phyloP scores from a whole-genome alignment of 2,113 vertebrate species.

The Chloroceryle aenea region DNA sequence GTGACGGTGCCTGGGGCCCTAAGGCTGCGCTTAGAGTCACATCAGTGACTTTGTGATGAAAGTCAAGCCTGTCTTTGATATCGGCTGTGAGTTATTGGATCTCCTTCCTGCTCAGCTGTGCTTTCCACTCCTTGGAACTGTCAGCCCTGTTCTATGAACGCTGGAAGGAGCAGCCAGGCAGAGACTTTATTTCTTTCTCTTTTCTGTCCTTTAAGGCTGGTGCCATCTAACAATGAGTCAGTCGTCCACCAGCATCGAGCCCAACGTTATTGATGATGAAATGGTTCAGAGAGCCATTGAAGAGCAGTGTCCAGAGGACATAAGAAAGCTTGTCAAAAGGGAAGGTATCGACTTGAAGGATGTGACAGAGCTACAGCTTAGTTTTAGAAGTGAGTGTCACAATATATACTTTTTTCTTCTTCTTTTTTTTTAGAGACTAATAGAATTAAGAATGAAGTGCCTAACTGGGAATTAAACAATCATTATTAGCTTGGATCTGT shows the following conservation, averaged over 20 bases:
- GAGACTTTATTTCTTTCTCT: not conserved
- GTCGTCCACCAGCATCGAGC: conserved; percentile 56
- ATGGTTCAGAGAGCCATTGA: conserved; percentile 78
- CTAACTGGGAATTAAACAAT: not conserved
- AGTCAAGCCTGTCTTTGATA: not conserved
- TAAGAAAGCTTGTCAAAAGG: conserved; percentile 52
- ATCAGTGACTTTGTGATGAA: not conserved
- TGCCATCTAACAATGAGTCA: conserved; percentile 54
- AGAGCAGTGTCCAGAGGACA: conserved; percentile 77
- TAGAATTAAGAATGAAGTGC: not conserved
- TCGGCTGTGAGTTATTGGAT: not conserved
- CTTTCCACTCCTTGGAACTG: not conserved
- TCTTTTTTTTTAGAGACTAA: not conserved
- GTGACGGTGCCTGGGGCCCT: not conserved
- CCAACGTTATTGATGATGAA: conserved; percentile 81
- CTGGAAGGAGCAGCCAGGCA: not conserved
- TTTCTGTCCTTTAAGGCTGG: not conserved
- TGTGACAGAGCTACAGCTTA: conserved; percentile 80
- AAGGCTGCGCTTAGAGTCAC: not conserved
- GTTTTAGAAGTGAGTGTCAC: conserved; percentile 82
- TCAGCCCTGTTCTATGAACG: not conserved
- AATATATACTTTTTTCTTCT: not conserved
- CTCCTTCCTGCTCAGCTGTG: not conserved
- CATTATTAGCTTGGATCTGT: not conserved
- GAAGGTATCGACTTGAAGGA: conserved; percentile 78